Percentiles rank a stretch among this genome's conserved stretches.
Evolutionary conservation across 2,888 invertebrate species (phyloP).

Genomic region (Orthosia cruda): DNA sequence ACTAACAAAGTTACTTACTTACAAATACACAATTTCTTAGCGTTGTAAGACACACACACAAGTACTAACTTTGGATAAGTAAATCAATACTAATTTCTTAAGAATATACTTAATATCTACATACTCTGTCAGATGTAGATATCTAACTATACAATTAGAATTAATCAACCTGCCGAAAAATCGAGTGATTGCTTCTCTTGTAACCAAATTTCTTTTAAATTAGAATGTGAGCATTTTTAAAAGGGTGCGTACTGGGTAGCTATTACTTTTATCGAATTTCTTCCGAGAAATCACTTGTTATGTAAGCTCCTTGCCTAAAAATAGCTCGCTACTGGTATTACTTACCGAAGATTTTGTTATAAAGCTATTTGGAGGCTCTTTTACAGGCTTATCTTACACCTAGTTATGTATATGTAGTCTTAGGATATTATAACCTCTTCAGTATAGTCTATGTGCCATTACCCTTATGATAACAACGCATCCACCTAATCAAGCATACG

Average conservation of each 20-base stretch:
- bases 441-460: background rate
- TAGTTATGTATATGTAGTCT: too few species aligned
- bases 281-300: slow-evolving; percentile 1
- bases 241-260: slow-evolving; percentile 1
- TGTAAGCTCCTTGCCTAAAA: background rate
- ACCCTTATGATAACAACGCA: slow-evolving; percentile 21
- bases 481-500: slow-evolving; percentile 2
- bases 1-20: too few species aligned
- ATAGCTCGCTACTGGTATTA: background rate
- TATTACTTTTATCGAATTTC: slow-evolving; percentile 7
- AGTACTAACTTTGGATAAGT: background rate
- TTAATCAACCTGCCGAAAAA: slow-evolving; percentile 42
- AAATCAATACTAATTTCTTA: slow-evolving; percentile 1
- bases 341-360: background rate
- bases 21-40: too few species aligned
- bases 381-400: too few species aligned
- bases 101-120: background rate
- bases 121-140: background rate
- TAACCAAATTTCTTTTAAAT: slow-evolving; percentile 49
- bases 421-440: background rate
- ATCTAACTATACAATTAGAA: slow-evolving; percentile 21
- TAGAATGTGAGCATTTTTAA: slow-evolving; percentile 17
- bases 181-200: slow-evolving; percentile 47
- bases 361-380: background rate
- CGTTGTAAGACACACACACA: background rate